phyloP scores from a whole-genome alignment of 1,140 invertebrate species.

The Pseudomyrmex dendroicus region DNA sequence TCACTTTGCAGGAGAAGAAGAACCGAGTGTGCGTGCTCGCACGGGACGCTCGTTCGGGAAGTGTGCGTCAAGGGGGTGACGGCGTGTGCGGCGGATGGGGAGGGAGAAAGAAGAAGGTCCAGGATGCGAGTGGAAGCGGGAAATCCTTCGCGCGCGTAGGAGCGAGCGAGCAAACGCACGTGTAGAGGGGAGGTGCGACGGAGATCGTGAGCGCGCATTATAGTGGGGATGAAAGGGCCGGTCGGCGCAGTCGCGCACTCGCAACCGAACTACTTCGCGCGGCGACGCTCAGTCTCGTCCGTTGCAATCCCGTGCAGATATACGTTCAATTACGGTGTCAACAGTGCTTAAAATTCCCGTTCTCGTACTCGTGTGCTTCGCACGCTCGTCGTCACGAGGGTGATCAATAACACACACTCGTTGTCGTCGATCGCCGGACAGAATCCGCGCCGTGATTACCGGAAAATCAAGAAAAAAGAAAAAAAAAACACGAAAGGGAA shows the following conservation, averaged over 20 bases:
- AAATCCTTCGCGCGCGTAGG: neutral
- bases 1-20: slow-evolving; percentile 13
- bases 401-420: slow-evolving; percentile 62
- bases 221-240: slow-evolving; percentile 67
- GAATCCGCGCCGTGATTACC: neutral
- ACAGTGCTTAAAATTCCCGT: slow-evolving; percentile 74
- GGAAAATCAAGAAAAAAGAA: too few relatives aligned
- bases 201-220: slow-evolving; percentile 48
- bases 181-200: neutral
- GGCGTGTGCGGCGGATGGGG: slow-evolving; percentile 20
- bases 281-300: slow-evolving; percentile 82
- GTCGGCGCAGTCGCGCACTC: slow-evolving; percentile 72
- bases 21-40: slow-evolving; percentile 14
- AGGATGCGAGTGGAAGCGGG: neutral
- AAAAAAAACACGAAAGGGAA: neutral
- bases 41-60: slow-evolving; percentile 23
- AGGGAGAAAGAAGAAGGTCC: slow-evolving; percentile 17
- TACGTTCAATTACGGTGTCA: slow-evolving; percentile 80
- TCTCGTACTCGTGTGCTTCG: slow-evolving; percentile 50
- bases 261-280: slow-evolving; percentile 75
- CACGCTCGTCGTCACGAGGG: slow-evolving; percentile 21
- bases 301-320: slow-evolving; percentile 80
- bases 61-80: slow-evolving; percentile 22
- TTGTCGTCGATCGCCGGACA: slow-evolving; percentile 34
- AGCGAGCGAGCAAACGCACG: neutral